phyloP scores from a whole-genome alignment of 2,797 vertebrate species.

The Xiphophorus birchmanni region DNA sequence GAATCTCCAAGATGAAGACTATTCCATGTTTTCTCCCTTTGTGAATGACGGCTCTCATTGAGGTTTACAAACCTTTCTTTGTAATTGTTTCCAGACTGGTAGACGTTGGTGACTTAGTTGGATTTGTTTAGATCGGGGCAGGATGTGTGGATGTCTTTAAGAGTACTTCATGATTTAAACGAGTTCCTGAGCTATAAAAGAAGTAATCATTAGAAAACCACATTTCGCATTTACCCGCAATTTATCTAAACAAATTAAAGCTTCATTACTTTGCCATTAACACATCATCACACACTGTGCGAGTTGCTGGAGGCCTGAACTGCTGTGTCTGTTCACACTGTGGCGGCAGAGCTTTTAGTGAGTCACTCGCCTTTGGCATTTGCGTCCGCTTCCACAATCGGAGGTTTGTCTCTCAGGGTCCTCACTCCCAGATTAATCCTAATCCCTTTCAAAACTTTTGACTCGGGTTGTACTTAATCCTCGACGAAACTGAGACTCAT shows the following conservation, averaged over 20 bases:
- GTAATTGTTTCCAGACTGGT: background rate
- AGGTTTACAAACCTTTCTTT: background rate
- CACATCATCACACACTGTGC: conserved; percentile 32
- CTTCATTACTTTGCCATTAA: conserved; percentile 58
- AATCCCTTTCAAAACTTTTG: conserved; percentile 68
- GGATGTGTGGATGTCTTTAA: background rate
- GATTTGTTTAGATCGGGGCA: background rate
- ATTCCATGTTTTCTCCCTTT: background rate
- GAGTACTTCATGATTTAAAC: background rate
- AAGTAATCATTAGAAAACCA: background rate
- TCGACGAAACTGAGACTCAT: conserved; percentile 47
- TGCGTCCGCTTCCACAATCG: conserved; percentile 59
- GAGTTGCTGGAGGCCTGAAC: conserved; percentile 51
- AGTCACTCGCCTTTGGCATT: conserved; percentile 57
- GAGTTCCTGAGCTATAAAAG: background rate
- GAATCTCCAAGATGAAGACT: background rate
- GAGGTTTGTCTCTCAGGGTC: conserved; percentile 59
- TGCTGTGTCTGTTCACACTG: conserved; percentile 41
- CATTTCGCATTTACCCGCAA: background rate
- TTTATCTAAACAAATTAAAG: conserved; percentile 36
- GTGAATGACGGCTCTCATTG: background rate
- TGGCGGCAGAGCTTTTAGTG: conserved; percentile 50
- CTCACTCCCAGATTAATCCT: conserved; percentile 58
- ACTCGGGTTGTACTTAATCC: conserved; percentile 50
- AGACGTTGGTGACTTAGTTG: background rate